Evolutionary conservation across 2,888 invertebrate species (phyloP).

Genomic region (Eupelmus urozonus): DNA sequence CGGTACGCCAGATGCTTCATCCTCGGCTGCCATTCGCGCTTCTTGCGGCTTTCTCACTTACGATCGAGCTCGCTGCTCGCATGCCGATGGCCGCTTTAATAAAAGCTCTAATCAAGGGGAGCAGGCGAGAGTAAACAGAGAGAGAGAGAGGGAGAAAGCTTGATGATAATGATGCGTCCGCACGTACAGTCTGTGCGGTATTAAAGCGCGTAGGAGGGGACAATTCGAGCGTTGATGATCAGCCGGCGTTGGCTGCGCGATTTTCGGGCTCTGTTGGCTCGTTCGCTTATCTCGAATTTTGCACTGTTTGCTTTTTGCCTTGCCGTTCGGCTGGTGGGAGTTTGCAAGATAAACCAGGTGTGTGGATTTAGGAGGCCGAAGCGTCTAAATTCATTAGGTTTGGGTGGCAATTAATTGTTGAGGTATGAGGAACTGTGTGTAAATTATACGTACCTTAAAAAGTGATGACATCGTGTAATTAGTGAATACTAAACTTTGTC

Average conservation of each 20-base stretch:
- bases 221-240: background rate
- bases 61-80: background rate
- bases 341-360: too few relatives aligned
- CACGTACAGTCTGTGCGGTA: background rate
- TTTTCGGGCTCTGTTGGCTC: too few relatives aligned
- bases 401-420: too few relatives aligned
- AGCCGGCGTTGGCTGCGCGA: too few relatives aligned
- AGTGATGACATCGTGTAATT: too few relatives aligned
- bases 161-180: slow-evolving; percentile 11
- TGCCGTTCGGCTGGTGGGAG: too few relatives aligned
- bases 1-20: slow-evolving; percentile 28
- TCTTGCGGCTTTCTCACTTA: background rate
- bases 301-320: background rate
- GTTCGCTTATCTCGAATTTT: background rate
- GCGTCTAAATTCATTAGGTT: too few relatives aligned
- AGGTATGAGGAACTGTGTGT: too few relatives aligned
- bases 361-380: too few relatives aligned
- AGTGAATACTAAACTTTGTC: too few relatives aligned
- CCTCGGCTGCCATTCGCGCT: slow-evolving; percentile 6
- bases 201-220: background rate
- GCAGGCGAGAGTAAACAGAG: background rate
- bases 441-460: too few relatives aligned
- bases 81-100: slow-evolving; percentile 13
- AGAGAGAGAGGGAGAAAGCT: too few relatives aligned
- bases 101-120: slow-evolving; percentile 32